Base-by-base conservation (phyloP, 2,888 invertebrate species). In the Aricia artaxerxes region DNA sequence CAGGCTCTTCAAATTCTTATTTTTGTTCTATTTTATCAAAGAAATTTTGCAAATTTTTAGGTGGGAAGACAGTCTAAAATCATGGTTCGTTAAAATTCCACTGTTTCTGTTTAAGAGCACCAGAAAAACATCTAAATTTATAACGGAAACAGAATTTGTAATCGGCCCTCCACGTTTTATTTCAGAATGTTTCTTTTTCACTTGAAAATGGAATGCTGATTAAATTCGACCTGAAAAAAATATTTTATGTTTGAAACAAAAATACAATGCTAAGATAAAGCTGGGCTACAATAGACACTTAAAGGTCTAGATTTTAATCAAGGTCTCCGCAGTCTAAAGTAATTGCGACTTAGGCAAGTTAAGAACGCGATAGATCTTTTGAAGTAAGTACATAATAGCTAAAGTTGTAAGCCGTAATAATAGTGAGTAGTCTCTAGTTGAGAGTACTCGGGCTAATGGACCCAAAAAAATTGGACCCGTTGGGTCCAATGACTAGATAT, bases 151-250 rank as follows among this genome's bases (percentile, higher is more conserved):
- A 5, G 35, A 69, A 69, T 69, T 69, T 35, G 69, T 38, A 69
- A 69, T 38, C 16, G 38, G 5, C 5, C 35, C 5, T 13, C 16
- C 69, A 16, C 35, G 35, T 69, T 69, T 13, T 69, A 16, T 69
- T 11, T 69, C 35, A 38, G 24, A 69, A 38, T 38, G 35, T 69
- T 69, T 69, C 35, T 38, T 69, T 69, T 69, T 38, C 16, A 13
- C 69, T 69, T 38, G 38, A 69, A 69, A 69, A 69, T 69, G 31
- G 31, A 69, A 35, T 69, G 69, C 35, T 69, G 69, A 69, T 69
- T 69, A 69, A 69, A 69, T 31, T 69, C 16, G 16, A 69, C 35
- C 13, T 69, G 35, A 69, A 13, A 69, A 4, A 4, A 3, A 16
- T 69, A 38, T 35, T 57, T 2, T 53, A 4, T 57, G 16, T 57